phyloP scores from a whole-genome alignment of 2,888 invertebrate species.

The Chalcis sispes region DNA sequence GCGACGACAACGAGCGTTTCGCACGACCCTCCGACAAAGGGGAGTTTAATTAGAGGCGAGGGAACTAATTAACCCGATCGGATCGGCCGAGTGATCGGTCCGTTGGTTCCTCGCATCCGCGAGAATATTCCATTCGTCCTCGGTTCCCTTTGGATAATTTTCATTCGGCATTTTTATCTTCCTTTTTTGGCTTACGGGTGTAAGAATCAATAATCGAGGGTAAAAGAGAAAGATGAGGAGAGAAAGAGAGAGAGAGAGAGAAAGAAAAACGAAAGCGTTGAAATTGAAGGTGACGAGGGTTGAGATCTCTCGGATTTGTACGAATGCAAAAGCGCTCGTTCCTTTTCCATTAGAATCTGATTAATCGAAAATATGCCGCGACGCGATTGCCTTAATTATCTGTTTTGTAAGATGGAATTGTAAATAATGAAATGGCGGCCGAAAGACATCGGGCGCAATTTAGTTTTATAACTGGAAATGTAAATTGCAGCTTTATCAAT shows the following conservation, averaged over 20 bases:
- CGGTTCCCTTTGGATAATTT: slow-evolving; percentile 31
- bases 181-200: background rate
- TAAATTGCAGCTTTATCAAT: background rate
- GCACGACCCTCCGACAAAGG: slow-evolving; percentile 55
- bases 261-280: background rate
- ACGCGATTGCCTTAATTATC: background rate
- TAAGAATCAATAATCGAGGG: slow-evolving; percentile 50
- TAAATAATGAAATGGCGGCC: slow-evolving; percentile 12
- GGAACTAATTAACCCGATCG: slow-evolving; percentile 63
- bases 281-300: slow-evolving; percentile 26
- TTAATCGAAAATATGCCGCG: background rate
- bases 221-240: no score
- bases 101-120: slow-evolving; percentile 4
- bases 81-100: slow-evolving; percentile 49
- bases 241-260: background rate
- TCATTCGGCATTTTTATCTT: slow-evolving; percentile 38
- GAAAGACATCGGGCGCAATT: no score
- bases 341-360: background rate
- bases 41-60: slow-evolving; percentile 63
- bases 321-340: background rate
- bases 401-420: background rate
- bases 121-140: background rate
- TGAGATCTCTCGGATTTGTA: background rate
- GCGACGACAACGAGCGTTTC: slow-evolving; percentile 60
- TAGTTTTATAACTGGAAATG: background rate